Evolutionary conservation across 2,888 invertebrate species (phyloP), one percentile per base, ranked within the genome.

Genomic region (Harmothoe impar): DNA sequence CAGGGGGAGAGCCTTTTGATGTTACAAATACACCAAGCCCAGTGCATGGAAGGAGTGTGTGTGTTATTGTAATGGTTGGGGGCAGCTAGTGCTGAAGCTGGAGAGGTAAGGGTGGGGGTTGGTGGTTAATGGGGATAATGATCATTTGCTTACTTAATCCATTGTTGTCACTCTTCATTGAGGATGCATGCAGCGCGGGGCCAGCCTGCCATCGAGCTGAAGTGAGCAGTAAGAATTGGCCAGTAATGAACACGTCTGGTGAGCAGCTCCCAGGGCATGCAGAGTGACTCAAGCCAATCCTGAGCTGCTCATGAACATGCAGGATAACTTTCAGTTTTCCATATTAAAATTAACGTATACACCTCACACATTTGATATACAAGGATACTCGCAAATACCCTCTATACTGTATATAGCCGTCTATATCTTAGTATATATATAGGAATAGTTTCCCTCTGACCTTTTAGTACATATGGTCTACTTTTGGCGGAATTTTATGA

Each of bases 101-200:
- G 52, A 35, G 78, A 31, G 17, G 52, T 20, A 43, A n/a, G 12
- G 43, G 84, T 84, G 43, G 7, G 25, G 78, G 20, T 84, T 5
- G 43, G 43, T 43, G 84, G 84, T 77, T 77, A 77, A 43, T 43
- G 54, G 86, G 54, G 54, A 81, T 81, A 81, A 33, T 33, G 81
- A 81, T 33, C 81, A 81, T 52, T 52, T 29, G 86, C 86, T 86
- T 86, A 86, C 86, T 86, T 56, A 86, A 86, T 86, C 86, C 86
- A 86, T 86, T 86, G 86, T 86, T 86, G 86, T 86, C 54, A 54
- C 56, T 25, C 86, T 54, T 86, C 29, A 17, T 33, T 15, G 52
- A 84, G 84, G 86, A 23, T 12, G 25, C 52, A 43, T 43, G 23
- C 29, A 52, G 52, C 29, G 17, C 31, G 0, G 54, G n/a, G 25